phyloP scores from a whole-genome alignment of 2,113 vertebrate genomes.

The Peromyscus maniculatus region DNA sequence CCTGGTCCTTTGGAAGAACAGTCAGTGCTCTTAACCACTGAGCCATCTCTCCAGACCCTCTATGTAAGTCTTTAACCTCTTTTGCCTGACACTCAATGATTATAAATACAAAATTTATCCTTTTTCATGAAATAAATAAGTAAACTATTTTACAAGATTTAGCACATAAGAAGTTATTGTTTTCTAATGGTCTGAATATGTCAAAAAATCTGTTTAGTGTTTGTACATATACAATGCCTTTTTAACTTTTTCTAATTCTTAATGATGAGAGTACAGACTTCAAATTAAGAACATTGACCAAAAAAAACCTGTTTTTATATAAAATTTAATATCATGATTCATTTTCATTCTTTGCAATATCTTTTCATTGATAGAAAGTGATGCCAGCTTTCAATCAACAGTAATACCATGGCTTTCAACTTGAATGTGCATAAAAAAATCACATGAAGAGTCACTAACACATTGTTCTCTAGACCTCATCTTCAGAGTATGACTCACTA shows the following conservation, averaged over 20 bases:
- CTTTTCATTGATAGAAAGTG: neutral
- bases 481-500: neutral
- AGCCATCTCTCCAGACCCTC: neutral
- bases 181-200: neutral
- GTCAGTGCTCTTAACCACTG: neutral
- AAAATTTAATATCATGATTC: neutral
- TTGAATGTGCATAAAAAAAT: neutral
- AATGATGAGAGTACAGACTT: neutral
- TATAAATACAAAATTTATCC: neutral
- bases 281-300: neutral
- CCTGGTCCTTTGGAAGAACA: neutral
- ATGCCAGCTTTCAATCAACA: neutral
- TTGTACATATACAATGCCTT: neutral
- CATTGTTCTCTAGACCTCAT: too few species aligned
- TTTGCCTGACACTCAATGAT: neutral
- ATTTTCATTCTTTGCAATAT: neutral
- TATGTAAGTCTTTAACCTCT: too few species aligned
- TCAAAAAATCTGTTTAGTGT: neutral
- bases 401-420: neutral
- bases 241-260: neutral
- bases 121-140: neutral
- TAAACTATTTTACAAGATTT: neutral
- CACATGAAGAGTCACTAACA: neutral
- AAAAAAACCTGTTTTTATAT: neutral
- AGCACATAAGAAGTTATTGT: neutral